Base-by-base conservation (phyloP, 2,797 vertebrate genomes). In the Hippoglossus hippoglossus region DNA sequence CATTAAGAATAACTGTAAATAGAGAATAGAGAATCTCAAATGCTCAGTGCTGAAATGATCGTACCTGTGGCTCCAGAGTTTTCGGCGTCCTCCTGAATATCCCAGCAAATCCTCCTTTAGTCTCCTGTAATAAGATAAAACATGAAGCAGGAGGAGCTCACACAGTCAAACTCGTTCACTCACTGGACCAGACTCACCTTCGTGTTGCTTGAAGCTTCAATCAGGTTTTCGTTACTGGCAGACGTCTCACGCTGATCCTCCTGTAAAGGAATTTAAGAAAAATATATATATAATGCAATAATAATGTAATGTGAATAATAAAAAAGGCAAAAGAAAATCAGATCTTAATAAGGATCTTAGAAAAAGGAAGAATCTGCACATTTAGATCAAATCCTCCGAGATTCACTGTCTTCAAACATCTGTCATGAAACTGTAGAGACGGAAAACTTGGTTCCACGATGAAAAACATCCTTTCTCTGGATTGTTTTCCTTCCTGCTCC, bases 71-170 rank as follows among this genome's bases (percentile, higher is more conserved):
- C 56, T 91, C 89, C 19, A n/a, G 5, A 6, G 71, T 34, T 89
- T 86, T 91, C 1, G 89, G 85, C 0, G 64, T 86, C 58, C 83
- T 76, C 57, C 59, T 86, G 69, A 91, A 90, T 13, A 79, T 81
- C 3, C 80, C 80, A 0, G 57, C 67, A 10, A 92, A 84, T 5
- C 79, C 69, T 11, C 22, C 64, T 80, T 82, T 92, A 21, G 73
- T 88, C 63, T 91, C 85, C 90, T 91, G 71, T 66, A 36, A 21
- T 9, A 31, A 64, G 1, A 39, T 0, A 0, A 59, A 11, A 0
- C 1, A 8, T 1, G 9, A 26, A 21, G 36, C 5, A 28, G 10
- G 25, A 25, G 47, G 28, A 19, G 4, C 1, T 6, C 2, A 19
- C 2, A 19, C 0, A 25, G 5, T 36, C 4, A 61, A 18, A 60